Evolutionary conservation across 2,888 invertebrate genomes (phyloP).

Genomic region (Agonum fuliginosum): DNA sequence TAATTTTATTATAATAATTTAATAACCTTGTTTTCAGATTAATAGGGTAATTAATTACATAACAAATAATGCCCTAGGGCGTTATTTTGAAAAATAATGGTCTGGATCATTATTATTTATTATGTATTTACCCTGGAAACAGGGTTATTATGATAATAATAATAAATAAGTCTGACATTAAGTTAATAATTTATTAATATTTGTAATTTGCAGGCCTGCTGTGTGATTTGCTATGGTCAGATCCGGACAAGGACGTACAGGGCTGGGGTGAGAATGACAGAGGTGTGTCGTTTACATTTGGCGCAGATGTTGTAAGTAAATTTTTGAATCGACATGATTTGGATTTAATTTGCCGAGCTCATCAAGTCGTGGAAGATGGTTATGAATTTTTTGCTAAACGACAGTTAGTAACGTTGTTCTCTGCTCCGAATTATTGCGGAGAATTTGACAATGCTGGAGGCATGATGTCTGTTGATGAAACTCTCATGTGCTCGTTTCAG

Average conservation of each 20-base stretch:
- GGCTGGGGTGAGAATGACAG: constrained; percentile 99
- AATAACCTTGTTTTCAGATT: too few species aligned
- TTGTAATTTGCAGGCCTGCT: constrained; percentile 81
- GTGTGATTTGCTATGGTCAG: constrained; percentile 98
- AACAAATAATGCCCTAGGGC: too few species aligned
- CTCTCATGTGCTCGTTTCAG: constrained; percentile 99
- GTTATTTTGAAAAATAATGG: too few species aligned
- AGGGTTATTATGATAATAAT: too few species aligned
- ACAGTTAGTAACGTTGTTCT: constrained; percentile 97
- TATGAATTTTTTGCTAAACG: constrained; percentile 99
- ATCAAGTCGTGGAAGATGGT: constrained; percentile 99
- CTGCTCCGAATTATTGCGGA: constrained; percentile 99
- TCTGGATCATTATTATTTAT: too few species aligned
- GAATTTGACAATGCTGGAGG: constrained; percentile 99
- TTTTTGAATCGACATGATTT: constrained; percentile 97
- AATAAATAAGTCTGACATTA: too few species aligned
- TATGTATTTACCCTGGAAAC: too few species aligned
- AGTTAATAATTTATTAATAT: background rate
- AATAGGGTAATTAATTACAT: too few species aligned
- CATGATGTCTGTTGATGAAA: constrained; percentile 99
- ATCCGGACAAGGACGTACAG: constrained; percentile 95
- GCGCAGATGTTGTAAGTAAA: constrained; percentile 97
- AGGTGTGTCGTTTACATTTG: constrained; percentile 98
- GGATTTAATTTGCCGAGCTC: constrained; percentile 97
- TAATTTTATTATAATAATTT: too few species aligned